Evolutionary conservation across 2,797 vertebrate genomes (phyloP).

Genomic region (Xenops minutus): DNA sequence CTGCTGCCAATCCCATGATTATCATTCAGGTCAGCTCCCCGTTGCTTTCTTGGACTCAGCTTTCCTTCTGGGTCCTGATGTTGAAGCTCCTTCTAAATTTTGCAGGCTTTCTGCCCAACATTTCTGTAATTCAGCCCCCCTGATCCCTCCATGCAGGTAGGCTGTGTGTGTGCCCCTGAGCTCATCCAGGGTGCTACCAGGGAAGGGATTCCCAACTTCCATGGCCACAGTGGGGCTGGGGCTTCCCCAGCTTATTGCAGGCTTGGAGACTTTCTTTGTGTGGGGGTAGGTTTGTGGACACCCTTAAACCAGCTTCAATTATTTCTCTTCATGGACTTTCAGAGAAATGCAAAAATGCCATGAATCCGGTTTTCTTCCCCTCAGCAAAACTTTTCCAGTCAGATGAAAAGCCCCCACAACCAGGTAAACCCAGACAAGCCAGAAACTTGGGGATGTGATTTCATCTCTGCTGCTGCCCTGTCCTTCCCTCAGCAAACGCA

Average conservation of each 20-base stretch:
- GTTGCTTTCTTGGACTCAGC: neutral
- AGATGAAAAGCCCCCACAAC: accelerated
- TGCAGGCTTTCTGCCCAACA: neutral
- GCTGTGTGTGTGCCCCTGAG: neutral
- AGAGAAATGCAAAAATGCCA: neutral
- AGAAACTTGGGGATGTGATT: neutral
- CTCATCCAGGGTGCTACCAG: neutral
- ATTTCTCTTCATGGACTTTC: neutral
- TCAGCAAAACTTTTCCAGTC: neutral
- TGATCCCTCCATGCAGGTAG: neutral
- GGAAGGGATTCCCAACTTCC: neutral
- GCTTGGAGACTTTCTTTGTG: neutral
- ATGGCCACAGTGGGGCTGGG: neutral
- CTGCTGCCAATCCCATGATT: neutral
- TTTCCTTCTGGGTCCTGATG: neutral
- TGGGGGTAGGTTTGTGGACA: neutral
- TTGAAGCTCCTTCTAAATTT: neutral
- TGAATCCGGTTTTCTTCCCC: neutral
- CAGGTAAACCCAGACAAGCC: neutral
- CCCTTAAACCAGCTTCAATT: neutral
- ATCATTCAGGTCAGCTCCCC: neutral
- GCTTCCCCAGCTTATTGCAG: neutral
- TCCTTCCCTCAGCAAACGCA: neutral
- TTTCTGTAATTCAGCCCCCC: neutral
- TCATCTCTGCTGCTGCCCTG: neutral